Conservation (phyloP, 64 coral and sea anemone genomes). For the Actinia tenebrosa region DNA sequence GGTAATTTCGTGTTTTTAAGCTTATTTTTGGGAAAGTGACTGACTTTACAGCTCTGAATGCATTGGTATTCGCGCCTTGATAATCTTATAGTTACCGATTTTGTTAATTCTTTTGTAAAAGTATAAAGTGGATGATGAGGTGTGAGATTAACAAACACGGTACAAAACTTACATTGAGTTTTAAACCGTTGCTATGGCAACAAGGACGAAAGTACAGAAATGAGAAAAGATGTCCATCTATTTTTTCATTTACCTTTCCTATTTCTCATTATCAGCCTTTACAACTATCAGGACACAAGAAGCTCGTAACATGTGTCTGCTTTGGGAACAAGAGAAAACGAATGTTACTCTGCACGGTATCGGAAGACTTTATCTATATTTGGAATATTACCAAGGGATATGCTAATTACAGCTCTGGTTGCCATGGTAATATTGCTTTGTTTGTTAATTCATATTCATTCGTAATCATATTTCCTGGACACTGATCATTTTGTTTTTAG, state of each 20-base stretch:
- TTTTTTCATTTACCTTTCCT: background rate
- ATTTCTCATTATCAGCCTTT: conserved; percentile 39
- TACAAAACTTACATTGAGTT: background rate
- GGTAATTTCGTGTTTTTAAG: background rate
- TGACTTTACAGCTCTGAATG: background rate
- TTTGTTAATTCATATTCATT: too few species aligned
- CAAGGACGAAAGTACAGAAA: background rate
- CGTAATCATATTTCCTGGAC: too few species aligned
- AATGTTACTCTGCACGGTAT: conserved; percentile 68
- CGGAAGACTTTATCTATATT: conserved; percentile 77
- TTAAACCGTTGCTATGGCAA: background rate
- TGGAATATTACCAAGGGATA: conserved; percentile 79
- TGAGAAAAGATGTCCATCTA: background rate
- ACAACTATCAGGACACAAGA: conserved; percentile 65
- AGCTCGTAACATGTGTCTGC: conserved; percentile 57
- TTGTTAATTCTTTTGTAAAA: background rate
- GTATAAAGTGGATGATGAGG: too few species aligned
- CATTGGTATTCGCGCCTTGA: background rate
- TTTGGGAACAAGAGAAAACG: conserved; percentile 66
- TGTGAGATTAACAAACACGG: too few species aligned
- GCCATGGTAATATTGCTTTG: background rate
- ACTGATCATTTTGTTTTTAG: background rate
- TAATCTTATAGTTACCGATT: background rate
- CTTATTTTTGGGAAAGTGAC: background rate
- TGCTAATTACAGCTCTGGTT: conserved; percentile 14